Evolutionary conservation across 2,888 invertebrate species (phyloP).

Genomic region (Apodemia mormo): DNA sequence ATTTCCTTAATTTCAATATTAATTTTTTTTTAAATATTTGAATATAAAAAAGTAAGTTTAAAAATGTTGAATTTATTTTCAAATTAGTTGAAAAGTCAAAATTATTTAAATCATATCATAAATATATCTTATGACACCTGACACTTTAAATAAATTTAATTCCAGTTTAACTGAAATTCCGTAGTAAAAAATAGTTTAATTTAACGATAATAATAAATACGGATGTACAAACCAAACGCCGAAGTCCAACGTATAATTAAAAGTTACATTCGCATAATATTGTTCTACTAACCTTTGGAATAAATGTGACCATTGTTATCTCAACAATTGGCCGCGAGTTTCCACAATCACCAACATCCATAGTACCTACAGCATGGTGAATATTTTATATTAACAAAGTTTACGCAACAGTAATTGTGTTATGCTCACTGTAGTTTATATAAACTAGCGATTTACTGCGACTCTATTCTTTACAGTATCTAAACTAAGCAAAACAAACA

Average conservation of each 20-base stretch:
- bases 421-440: conserved; percentile 38
- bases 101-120: background rate
- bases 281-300: conserved; percentile 57
- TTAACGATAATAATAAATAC: conserved; percentile 4
- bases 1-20: too few relatives aligned
- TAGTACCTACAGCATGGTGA: conserved; percentile 41
- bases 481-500: background rate
- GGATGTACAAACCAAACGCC: conserved; percentile 21
- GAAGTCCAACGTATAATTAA: conserved; percentile 39
- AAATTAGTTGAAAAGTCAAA: background rate
- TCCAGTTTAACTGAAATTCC: background rate
- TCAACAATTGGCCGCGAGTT: conserved; percentile 56
- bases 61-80: too few relatives aligned
- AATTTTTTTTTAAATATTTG: too few relatives aligned
- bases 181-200: background rate
- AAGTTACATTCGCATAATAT: conserved; percentile 42
- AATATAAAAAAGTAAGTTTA: too few relatives aligned
- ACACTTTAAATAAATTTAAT: background rate
- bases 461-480: background rate
- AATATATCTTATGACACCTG: background rate
- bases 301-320: conserved; percentile 55
- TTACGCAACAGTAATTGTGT: conserved; percentile 75
- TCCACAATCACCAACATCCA: conserved; percentile 51
- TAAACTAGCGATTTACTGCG: background rate
- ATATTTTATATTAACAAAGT: conserved; percentile 53